Evolutionary conservation across 1,140 invertebrate genomes (phyloP).

Genomic region (Trichonephila inaurata): DNA sequence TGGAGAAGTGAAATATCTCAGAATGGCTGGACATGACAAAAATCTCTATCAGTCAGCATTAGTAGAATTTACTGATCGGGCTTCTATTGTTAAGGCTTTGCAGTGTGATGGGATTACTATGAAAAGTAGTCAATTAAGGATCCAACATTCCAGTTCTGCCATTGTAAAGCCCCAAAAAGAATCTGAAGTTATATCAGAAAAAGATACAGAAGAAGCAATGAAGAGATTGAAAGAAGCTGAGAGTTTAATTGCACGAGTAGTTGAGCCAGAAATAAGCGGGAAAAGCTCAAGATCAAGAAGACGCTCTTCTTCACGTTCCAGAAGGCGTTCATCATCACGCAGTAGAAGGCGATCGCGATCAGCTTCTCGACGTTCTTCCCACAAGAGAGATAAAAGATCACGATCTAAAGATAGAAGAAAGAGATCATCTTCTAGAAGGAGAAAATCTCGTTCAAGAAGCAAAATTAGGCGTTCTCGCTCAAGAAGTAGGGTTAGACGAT

Average conservation of each 20-base stretch:
- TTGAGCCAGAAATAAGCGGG: conserved; percentile 85
- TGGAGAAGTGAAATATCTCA: conserved; percentile 97
- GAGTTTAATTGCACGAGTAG: conserved; percentile 94
- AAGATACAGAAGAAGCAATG: conserved; percentile 98
- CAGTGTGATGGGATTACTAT: conserved; percentile 89
- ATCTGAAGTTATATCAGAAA: conserved; percentile 95
- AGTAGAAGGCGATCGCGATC: conserved; percentile 78
- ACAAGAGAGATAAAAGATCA: conserved; percentile 78
- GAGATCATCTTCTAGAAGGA: conserved; percentile 17
- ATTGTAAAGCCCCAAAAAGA: conserved; percentile 96
- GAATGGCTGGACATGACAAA: conserved; percentile 91
- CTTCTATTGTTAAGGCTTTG: conserved; percentile 91
- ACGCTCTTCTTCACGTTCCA: conserved; percentile 72
- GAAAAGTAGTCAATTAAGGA: conserved; percentile 84
- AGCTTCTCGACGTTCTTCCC: conserved; percentile 78
- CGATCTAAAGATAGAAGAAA: conserved; percentile 73
- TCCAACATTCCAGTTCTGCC: conserved; percentile 93
- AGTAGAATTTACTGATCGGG: conserved; percentile 96
- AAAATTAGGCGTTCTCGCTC: conserved; percentile 47
- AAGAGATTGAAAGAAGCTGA: conserved; percentile 97
- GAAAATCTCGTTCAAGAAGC: conserved; percentile 16
- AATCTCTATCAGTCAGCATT: conserved; percentile 88
- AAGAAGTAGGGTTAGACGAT: conserved; percentile 23
- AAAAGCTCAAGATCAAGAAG: conserved; percentile 21
- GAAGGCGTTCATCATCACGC: conserved; percentile 77